These are phyloP conservation scores for Strix aluco DNA, from an alignment of 2,113 vertebrate genomes.

Conservation along the genomic window DNA sequence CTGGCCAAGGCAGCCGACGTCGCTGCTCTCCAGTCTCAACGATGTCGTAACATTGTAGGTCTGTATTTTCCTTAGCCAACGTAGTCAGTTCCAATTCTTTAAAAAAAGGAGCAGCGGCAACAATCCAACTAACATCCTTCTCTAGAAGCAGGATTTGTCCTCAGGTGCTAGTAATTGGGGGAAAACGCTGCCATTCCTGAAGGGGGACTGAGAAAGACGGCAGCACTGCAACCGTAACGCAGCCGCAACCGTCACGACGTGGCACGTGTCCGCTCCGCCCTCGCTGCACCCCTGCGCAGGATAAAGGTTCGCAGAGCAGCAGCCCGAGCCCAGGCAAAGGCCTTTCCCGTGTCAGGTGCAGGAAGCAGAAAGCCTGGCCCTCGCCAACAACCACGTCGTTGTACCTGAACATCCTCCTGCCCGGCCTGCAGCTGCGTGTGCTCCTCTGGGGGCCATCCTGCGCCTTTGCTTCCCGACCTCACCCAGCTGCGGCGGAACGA, in stretches of 20 bases:
- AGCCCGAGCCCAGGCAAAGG: fast-evolving
- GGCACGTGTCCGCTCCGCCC: fast-evolving
- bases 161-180: background rate
- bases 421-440: background rate
- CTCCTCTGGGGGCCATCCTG: background rate
- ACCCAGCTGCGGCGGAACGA: background rate
- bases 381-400: background rate
- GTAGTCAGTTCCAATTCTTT: background rate
- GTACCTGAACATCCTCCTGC: background rate
- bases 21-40: fast-evolving
- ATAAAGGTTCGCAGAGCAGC: fast-evolving
- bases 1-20: background rate
- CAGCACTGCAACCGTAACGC: fast-evolving
- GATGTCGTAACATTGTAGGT: fast-evolving
- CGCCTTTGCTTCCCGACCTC: background rate
- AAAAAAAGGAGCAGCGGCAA: background rate
- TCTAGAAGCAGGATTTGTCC: background rate
- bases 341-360: fast-evolving
- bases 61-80: background rate
- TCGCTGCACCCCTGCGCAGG: background rate
- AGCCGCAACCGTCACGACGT: fast-evolving
- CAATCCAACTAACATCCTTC: background rate
- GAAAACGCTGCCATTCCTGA: background rate
- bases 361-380: background rate
- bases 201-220: background rate